phyloP scores from a whole-genome alignment of 2,888 invertebrate genomes.

The Arrhopalites spinosus region DNA sequence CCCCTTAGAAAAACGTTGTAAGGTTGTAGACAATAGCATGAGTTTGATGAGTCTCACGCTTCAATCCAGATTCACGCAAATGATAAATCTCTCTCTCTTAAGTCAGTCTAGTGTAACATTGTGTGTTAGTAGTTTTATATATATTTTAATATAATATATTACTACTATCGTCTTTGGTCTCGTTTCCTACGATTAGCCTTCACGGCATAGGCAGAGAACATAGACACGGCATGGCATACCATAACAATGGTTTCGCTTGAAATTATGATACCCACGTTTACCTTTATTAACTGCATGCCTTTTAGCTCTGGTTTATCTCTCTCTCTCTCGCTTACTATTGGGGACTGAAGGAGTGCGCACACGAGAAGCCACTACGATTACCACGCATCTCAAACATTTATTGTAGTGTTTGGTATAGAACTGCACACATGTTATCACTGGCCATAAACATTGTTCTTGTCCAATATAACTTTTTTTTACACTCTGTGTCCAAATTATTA shows the following conservation, averaged over 20 bases:
- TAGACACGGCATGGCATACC: conserved; percentile 10
- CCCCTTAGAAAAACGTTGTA: background rate
- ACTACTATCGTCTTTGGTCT: no score
- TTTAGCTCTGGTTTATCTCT: background rate
- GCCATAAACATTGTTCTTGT: no score
- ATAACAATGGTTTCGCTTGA: conserved; percentile 2
- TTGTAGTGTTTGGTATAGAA: no score
- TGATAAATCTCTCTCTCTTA: conserved; percentile 3
- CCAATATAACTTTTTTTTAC: no score
- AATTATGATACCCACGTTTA: conserved; percentile 5
- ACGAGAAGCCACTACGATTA: no score
- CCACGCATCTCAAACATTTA: no score
- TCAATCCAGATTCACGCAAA: conserved; percentile 31
- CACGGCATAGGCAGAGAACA: background rate
- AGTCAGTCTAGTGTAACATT: background rate
- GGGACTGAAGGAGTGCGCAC: background rate
- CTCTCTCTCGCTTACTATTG: background rate
- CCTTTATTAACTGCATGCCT: background rate
- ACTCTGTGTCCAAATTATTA: no score
- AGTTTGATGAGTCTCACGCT: conserved; percentile 35
- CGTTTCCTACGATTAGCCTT: background rate
- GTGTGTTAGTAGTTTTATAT: background rate
- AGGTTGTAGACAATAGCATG: conserved; percentile 22
- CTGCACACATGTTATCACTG: no score
- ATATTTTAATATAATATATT: background rate